Percentiles rank a stretch among this genome's conserved stretches.
Evolutionary conservation across 1,140 invertebrate genomes (phyloP).

Genomic region (Cepaea nemoralis): DNA sequence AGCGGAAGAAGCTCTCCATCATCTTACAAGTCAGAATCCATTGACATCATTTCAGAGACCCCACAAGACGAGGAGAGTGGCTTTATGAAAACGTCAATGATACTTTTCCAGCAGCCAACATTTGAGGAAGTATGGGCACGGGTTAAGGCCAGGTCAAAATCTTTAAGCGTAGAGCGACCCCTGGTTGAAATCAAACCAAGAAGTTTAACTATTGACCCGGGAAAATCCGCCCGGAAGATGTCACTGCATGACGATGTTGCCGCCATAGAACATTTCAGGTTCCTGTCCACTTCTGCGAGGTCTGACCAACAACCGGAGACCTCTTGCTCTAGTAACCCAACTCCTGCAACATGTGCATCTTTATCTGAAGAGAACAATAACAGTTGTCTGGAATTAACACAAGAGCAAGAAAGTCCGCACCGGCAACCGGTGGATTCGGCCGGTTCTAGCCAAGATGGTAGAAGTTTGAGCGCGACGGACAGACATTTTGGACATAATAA

Average conservation of each 20-base stretch:
- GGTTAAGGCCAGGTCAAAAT: conserved; percentile 11
- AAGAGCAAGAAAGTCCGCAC: too few species aligned
- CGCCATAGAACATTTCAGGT: neutral
- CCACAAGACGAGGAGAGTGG: conserved; percentile 5
- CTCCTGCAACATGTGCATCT: too few species aligned
- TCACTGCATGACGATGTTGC: neutral
- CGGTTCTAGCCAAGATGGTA: too few species aligned
- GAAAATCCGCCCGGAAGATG: conserved; percentile 6
- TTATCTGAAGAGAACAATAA: too few species aligned
- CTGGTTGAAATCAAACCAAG: neutral
- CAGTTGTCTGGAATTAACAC: too few species aligned
- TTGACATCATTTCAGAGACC: neutral
- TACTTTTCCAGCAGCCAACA: conserved; percentile 24
- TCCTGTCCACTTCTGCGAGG: neutral
- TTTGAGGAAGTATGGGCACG: conserved; percentile 22
- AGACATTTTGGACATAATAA: too few species aligned
- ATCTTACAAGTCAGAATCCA: too few species aligned
- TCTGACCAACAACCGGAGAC: too few species aligned
- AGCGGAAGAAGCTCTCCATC: too few species aligned
- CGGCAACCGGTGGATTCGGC: too few species aligned
- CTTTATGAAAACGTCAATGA: neutral
- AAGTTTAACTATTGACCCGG: conserved; percentile 1
- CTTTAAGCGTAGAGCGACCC: neutral
- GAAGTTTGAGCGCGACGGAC: too few species aligned
- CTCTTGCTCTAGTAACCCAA: too few species aligned